Conservation (phyloP, 1,140 invertebrate species). For the Varroa destructor region DNA sequence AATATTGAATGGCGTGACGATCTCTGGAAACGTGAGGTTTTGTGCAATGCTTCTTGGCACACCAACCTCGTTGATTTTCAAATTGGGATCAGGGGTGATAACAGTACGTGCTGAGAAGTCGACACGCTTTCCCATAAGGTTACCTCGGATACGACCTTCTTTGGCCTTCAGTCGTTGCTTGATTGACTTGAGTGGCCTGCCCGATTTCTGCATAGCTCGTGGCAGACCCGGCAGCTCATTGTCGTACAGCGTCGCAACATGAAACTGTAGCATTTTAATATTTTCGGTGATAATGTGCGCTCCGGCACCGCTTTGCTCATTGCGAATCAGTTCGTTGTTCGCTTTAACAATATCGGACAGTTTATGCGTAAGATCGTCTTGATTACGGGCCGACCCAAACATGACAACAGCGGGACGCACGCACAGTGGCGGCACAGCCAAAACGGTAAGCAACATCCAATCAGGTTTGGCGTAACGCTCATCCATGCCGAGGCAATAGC, state of each 20-base stretch:
- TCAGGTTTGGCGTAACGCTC: slow-evolving; percentile 75
- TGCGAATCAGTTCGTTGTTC: slow-evolving; percentile 88
- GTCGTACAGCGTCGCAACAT: slow-evolving; percentile 92
- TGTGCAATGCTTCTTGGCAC: slow-evolving; percentile 95
- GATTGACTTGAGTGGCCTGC: slow-evolving; percentile 92
- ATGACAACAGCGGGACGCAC: slow-evolving; percentile 92
- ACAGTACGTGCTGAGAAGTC: slow-evolving; percentile 98
- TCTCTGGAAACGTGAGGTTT: slow-evolving; percentile 97
- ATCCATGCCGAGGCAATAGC: slow-evolving; percentile 65
- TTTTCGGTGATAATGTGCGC: slow-evolving; percentile 92
- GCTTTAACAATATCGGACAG: slow-evolving; percentile 95
- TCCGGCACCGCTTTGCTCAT: slow-evolving; percentile 89
- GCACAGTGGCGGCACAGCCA: slow-evolving; percentile 88
- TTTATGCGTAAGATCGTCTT: slow-evolving; percentile 98
- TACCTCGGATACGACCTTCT: slow-evolving; percentile 94
- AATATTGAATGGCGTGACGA: slow-evolving; percentile 98
- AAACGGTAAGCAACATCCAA: slow-evolving; percentile 96
- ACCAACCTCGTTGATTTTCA: slow-evolving; percentile 95
- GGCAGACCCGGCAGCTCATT: slow-evolving; percentile 98
- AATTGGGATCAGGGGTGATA: slow-evolving; percentile 97
- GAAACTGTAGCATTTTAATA: slow-evolving; percentile 95
- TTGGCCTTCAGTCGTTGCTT: slow-evolving; percentile 67
- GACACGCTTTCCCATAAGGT: slow-evolving; percentile 99
- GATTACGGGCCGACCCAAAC: slow-evolving; percentile 94
- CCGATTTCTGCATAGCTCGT: slow-evolving; percentile 93